These are phyloP conservation scores for Acrossocheilus wenchowensis DNA, from an alignment of 2,797 vertebrate species.

Conservation along the genomic window DNA sequence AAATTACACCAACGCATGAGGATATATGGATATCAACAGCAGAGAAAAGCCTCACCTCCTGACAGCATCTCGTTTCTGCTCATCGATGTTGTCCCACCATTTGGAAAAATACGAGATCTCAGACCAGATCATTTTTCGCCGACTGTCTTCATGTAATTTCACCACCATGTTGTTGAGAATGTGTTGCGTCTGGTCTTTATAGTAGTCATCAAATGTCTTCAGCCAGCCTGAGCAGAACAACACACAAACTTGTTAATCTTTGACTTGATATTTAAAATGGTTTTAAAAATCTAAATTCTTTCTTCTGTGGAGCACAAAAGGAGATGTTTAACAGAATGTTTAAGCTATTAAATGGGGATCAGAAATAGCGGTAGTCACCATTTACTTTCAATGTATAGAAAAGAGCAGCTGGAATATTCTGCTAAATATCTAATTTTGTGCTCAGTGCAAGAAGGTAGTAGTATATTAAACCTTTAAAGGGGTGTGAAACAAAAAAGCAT, in stretches of 20 bases:
- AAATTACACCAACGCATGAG: slow-evolving; percentile 29
- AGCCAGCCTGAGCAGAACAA: slow-evolving; percentile 86
- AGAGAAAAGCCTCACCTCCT: slow-evolving; percentile 80
- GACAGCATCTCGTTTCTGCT: slow-evolving; percentile 84
- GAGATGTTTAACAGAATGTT: not conserved
- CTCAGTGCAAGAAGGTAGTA: not conserved
- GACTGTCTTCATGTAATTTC: slow-evolving; percentile 84
- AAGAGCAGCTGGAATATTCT: not conserved
- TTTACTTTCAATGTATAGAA: not conserved
- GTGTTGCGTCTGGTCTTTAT: slow-evolving; percentile 90
- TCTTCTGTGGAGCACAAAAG: not conserved
- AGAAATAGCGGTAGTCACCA: not conserved
- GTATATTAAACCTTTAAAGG: not conserved
- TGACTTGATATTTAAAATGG: not conserved
- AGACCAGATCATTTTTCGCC: slow-evolving; percentile 91
- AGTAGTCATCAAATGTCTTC: slow-evolving; percentile 95
- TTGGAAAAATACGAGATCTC: slow-evolving; percentile 92
- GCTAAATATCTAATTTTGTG: not conserved
- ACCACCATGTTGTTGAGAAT: slow-evolving; percentile 92
- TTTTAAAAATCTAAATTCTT: not conserved
- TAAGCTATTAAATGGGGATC: not conserved
- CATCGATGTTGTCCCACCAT: slow-evolving; percentile 90
- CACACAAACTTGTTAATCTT: not conserved
- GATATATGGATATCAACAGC: slow-evolving; percentile 4
- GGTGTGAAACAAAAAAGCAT: not conserved